A percentile compares a stretch with the other conserved stretches of the same genome.
Evolutionary conservation across 2,888 invertebrate genomes (phyloP).

Genomic region (Drosophila merina): DNA sequence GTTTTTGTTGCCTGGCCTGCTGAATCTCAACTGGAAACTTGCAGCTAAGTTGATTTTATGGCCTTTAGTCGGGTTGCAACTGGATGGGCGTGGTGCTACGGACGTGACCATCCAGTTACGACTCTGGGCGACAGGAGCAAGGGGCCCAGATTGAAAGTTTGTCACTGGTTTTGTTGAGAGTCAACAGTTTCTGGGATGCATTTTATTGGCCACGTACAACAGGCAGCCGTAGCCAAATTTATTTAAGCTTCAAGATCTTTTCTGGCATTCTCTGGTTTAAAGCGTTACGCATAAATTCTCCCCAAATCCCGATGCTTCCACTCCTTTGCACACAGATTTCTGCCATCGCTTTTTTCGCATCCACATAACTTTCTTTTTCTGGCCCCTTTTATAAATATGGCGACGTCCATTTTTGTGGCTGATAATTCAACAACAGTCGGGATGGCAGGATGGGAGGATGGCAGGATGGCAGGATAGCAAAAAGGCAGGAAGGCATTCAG

Average conservation of each 20-base stretch:
- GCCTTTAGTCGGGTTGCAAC: slow-evolving; percentile 12
- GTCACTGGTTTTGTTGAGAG: background rate
- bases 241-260: background rate
- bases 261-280: background rate
- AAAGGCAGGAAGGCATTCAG: slow-evolving; percentile 3
- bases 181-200: background rate
- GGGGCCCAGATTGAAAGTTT: slow-evolving; percentile 12
- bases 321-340: slow-evolving; percentile 24
- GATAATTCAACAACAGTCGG: slow-evolving; percentile 65
- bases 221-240: background rate
- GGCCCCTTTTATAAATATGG: slow-evolving; percentile 65
- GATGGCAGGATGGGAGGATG: background rate
- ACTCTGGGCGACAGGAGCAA: slow-evolving; percentile 27
- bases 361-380: slow-evolving; percentile 20
- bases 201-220: slow-evolving; percentile 8
- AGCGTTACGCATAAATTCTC: slow-evolving; percentile 12
- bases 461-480: background rate
- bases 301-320: slow-evolving; percentile 15
- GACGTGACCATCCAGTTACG: slow-evolving; percentile 73
- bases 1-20: slow-evolving; percentile 4
- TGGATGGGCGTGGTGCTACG: slow-evolving; percentile 39
- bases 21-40: slow-evolving; percentile 74
- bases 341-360: slow-evolving; percentile 3
- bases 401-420: slow-evolving; percentile 78
- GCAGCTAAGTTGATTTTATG: slow-evolving; percentile 73